Base-by-base conservation (phyloP, 1,140 invertebrate species). In the Hylaeus volcanicus region DNA sequence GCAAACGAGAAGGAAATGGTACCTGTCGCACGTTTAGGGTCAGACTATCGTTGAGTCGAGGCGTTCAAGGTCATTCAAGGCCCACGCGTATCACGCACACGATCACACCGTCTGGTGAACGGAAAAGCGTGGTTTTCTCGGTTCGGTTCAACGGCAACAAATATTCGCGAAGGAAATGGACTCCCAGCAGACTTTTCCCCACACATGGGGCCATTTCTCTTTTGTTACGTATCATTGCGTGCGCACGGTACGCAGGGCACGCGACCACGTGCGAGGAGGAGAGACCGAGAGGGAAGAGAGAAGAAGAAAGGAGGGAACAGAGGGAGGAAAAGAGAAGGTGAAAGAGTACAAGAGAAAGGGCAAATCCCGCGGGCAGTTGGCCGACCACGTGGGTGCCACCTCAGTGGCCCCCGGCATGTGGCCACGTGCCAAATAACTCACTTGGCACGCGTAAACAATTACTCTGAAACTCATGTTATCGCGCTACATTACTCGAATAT, bases 401-500 rank as follows among this genome's bases (percentile, higher is more conserved):
- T 70, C 81, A 81, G 66, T 81, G 75, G 74, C 74, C 65, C 84
- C 69, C 56, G 64, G 68, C 65, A 26, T 87, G 26, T 26, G 89
- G 91, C 87, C 83, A 83, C 81, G 83, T 86, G 88, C 91, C 91
- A 92, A 92, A 90, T 91, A 89, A 92, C 89, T 90, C 88, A 88
- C 86, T 91, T 91, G 91, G 91, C 91, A 90, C 89, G 88, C 89
- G 89, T 90, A 91, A 92, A 92, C 90, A 91, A 91, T 91, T 91
- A 91, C 86, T 86, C 86, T 73, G 80, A 88, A 90, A 90, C 82
- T 91, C 86, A 79, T 86, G 85, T 87, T 89, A 89, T 90, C 86
- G 78, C 83, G 81, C 84, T 85, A 85, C 84, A 89, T 89, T 89
- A 84, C 88, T 74, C 85, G 83, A 86, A 74, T 74, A 85, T 88